Evolutionary conservation across 2,113 vertebrate species (phyloP).

Genomic region (Excalfactoria chinensis): DNA sequence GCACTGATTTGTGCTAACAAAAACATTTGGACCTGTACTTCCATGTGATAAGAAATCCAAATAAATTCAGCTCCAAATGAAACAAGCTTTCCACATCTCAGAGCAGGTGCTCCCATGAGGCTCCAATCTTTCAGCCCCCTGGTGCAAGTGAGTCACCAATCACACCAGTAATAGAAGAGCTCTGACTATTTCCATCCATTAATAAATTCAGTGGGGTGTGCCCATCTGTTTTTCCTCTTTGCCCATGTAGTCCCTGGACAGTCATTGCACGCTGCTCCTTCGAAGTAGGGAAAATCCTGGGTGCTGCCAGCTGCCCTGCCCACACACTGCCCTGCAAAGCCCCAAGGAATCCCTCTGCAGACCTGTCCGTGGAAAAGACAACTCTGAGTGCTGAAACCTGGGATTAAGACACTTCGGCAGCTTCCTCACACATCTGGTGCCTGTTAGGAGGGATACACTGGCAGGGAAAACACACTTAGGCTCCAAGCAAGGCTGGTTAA

Average conservation of each 20-base stretch:
- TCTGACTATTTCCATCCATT: neutral
- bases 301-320: neutral
- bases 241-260: neutral
- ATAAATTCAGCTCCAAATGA: neutral
- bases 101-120: neutral
- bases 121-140: neutral
- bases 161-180: neutral
- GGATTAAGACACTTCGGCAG: constrained; percentile 57
- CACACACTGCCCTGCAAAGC: neutral
- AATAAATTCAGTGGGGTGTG: neutral
- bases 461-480: constrained; percentile 39
- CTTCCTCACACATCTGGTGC: constrained; percentile 70
- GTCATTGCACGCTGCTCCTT: neutral
- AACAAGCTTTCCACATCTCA: neutral
- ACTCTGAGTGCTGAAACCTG: constrained; percentile 16
- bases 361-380: constrained; percentile 17
- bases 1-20: neutral
- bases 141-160: neutral
- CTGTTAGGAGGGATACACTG: constrained; percentile 48
- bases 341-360: neutral
- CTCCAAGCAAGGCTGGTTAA: constrained; percentile 55
- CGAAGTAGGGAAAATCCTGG: neutral
- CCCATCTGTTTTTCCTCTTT: neutral
- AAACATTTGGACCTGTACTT: neutral
- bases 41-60: neutral